Conservation (phyloP, 2,797 vertebrate species). For the Xiphophorus birchmanni region DNA sequence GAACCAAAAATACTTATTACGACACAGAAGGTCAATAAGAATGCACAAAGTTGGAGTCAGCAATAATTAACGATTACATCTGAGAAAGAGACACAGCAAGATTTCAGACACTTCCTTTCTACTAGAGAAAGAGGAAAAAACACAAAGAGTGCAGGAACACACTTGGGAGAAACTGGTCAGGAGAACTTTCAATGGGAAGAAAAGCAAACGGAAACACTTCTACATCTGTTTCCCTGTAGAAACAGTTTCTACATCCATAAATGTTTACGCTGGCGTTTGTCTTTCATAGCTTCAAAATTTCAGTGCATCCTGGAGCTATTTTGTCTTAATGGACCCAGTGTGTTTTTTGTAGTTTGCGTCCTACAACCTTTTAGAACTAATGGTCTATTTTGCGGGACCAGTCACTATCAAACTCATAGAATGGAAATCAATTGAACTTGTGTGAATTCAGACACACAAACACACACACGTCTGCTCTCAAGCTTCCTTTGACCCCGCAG, state of each 20-base stretch:
- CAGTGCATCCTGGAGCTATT: neutral
- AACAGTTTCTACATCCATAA: neutral
- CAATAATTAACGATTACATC: neutral
- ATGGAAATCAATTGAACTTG: conserved; percentile 19
- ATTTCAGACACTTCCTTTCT: neutral
- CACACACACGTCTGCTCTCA: conserved; percentile 6
- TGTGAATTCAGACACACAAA: neutral
- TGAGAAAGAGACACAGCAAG: neutral
- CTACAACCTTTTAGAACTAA: too few relatives aligned
- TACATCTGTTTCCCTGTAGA: neutral
- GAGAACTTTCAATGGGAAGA: neutral
- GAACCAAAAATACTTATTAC: neutral
- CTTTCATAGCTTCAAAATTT: neutral
- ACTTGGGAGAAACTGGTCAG: too few relatives aligned
- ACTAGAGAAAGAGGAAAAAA: neutral
- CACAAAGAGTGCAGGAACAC: neutral
- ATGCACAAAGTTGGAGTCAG: neutral
- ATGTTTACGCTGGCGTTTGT: neutral
- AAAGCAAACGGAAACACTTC: neutral
- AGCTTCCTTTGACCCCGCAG: conserved; percentile 22
- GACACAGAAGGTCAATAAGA: neutral
- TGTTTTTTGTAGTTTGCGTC: neutral
- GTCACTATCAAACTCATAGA: neutral
- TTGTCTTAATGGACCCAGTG: neutral
- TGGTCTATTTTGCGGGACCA: too few relatives aligned